phyloP scores from a whole-genome alignment of 2,113 vertebrate species.

The Xenus cinereus region DNA sequence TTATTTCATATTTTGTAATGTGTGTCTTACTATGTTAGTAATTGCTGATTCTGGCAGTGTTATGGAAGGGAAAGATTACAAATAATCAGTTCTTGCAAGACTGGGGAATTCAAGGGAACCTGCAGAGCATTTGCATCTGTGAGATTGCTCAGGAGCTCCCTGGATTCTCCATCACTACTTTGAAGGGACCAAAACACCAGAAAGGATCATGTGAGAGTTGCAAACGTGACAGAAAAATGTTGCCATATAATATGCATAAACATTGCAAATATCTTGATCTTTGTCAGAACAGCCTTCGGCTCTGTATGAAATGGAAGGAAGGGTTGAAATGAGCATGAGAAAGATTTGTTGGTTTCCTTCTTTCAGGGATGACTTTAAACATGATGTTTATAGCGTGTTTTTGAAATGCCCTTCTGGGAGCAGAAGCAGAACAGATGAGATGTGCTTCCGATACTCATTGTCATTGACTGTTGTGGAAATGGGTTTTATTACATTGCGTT shows the following conservation, averaged over 20 bases:
- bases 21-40: background rate
- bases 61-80: conserved; percentile 2
- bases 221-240: background rate
- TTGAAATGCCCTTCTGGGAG: conserved; percentile 31
- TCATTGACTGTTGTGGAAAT: conserved; percentile 53
- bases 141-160: background rate
- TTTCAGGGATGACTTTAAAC: conserved; percentile 12
- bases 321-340: background rate
- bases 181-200: background rate
- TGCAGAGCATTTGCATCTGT: background rate
- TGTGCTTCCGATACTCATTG: conserved; percentile 19
- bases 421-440: conserved; percentile 40
- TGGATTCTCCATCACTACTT: background rate
- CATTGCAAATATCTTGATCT: background rate
- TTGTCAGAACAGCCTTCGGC: background rate
- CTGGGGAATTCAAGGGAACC: background rate
- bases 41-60: conserved; percentile 17
- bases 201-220: background rate
- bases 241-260: background rate
- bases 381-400: background rate
- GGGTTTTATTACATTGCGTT: conserved; percentile 56
- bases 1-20: background rate
- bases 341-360: background rate
- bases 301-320: background rate
- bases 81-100: background rate